These are phyloP conservation scores for Phaonia tiefii DNA, from an alignment of 2,888 invertebrate species.

Conservation along the genomic window DNA sequence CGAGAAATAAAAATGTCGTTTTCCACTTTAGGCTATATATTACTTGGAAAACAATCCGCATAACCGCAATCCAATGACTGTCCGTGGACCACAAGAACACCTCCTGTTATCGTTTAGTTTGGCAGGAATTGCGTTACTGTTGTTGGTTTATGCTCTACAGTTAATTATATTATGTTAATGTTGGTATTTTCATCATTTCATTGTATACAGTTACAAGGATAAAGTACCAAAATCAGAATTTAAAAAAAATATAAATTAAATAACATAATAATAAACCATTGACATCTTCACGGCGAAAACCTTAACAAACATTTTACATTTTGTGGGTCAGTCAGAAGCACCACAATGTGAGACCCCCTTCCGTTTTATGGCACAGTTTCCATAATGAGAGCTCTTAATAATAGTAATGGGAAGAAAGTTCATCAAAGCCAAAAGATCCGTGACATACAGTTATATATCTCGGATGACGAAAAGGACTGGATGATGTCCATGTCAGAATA, in stretches of 20 bases:
- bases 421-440: too few species aligned
- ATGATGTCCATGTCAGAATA: too few species aligned
- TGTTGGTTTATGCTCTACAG: conserved; percentile 27
- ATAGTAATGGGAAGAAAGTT: too few species aligned
- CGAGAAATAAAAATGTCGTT: conserved; percentile 4
- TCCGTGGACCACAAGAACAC: background rate
- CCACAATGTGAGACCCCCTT: too few species aligned
- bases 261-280: background rate
- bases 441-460: too few species aligned
- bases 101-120: conserved; percentile 4
- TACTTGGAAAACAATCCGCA: background rate
- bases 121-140: background rate
- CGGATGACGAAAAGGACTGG: too few species aligned
- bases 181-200: conserved; percentile 42
- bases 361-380: too few species aligned
- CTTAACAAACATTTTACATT: background rate
- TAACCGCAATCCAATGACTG: background rate
- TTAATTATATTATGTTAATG: conserved; percentile 55
- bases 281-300: conserved; percentile 22
- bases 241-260: too few species aligned
- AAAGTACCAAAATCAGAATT: too few species aligned
- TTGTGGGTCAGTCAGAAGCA: too few species aligned
- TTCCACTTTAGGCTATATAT: background rate
- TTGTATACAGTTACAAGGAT: background rate
- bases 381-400: too few species aligned